Evolutionary conservation across 2,888 invertebrate species (phyloP).

Genomic region (Habrosyne pyritoides): DNA sequence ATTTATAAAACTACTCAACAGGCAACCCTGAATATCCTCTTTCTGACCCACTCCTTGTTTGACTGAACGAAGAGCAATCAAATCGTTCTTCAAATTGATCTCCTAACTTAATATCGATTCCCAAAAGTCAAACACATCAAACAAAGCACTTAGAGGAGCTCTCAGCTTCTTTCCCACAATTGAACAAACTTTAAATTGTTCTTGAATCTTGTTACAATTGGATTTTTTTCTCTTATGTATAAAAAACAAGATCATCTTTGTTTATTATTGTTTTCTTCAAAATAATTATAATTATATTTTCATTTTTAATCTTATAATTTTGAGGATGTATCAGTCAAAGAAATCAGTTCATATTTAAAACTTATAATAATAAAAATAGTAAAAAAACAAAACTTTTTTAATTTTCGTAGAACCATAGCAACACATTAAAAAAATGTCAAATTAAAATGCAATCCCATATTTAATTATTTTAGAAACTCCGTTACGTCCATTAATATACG

Average conservation of each 20-base stretch:
- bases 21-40: background rate
- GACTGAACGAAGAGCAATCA: slow-evolving; percentile 26
- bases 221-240: background rate
- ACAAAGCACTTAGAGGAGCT: slow-evolving; percentile 59
- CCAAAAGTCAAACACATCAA: slow-evolving; percentile 73
- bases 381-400: too few species aligned
- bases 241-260: background rate
- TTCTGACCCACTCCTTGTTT: slow-evolving; percentile 17
- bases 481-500: too few species aligned
- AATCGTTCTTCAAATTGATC: slow-evolving; percentile 35
- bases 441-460: too few species aligned
- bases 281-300: too few species aligned
- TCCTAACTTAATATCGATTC: slow-evolving; percentile 43
- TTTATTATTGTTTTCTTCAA: background rate
- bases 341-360: too few species aligned
- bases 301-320: too few species aligned
- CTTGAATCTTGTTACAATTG: slow-evolving; percentile 54
- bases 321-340: too few species aligned
- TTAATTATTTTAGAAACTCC: too few species aligned
- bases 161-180: slow-evolving; percentile 43
- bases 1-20: background rate
- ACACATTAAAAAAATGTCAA: too few species aligned
- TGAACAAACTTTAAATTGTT: slow-evolving; percentile 70
- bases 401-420: too few species aligned
- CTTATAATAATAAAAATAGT: too few species aligned